phyloP scores from a whole-genome alignment of 2,797 vertebrate species.

The Vipera ursinii region DNA sequence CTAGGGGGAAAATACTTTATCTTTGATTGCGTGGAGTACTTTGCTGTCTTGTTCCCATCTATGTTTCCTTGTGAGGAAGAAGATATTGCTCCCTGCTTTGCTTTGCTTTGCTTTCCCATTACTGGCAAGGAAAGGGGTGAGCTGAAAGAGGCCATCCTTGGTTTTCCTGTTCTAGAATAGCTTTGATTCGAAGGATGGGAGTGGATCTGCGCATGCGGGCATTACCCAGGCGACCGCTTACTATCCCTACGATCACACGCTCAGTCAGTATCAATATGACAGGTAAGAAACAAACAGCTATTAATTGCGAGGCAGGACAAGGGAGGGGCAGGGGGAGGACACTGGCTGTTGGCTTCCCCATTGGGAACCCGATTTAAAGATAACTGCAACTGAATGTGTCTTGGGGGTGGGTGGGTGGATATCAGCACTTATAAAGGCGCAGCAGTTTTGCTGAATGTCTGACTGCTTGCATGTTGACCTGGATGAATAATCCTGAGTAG shows the following conservation, averaged over 20 bases:
- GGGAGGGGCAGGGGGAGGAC: background rate
- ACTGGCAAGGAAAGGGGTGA: background rate
- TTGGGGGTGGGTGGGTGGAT: no score
- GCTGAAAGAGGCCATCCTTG: background rate
- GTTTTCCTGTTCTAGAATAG: slow-evolving; percentile 81
- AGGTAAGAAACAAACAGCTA: slow-evolving; percentile 74
- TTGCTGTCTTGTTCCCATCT: background rate
- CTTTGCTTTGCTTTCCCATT: background rate
- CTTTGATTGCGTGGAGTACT: background rate
- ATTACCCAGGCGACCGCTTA: slow-evolving; percentile 90
- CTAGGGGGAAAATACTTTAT: background rate
- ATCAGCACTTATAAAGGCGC: background rate
- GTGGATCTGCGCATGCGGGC: slow-evolving; percentile 89
- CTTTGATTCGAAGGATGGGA: slow-evolving; percentile 91
- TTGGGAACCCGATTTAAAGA: background rate
- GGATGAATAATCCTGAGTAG: background rate
- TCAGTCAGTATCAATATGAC: slow-evolving; percentile 96
- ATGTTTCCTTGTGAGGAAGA: background rate
- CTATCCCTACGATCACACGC: slow-evolving; percentile 91
- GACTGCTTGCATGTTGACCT: no score
- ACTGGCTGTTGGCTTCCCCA: background rate
- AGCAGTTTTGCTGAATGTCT: background rate
- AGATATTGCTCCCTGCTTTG: background rate
- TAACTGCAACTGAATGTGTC: no score
- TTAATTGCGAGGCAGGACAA: background rate